Conservation (phyloP, 2,888 invertebrate genomes). For the Nephrotoma flavescens region DNA sequence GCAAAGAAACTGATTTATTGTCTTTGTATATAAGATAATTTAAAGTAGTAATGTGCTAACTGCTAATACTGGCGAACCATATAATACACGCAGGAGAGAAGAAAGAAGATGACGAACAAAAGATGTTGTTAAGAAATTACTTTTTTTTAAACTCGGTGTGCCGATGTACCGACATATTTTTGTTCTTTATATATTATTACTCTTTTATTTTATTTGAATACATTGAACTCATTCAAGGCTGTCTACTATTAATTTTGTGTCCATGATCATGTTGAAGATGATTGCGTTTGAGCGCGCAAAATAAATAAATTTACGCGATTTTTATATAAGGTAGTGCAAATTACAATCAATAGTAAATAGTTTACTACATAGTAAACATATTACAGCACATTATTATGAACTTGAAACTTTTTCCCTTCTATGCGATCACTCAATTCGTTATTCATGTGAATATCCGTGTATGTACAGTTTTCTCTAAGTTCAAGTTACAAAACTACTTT, state of each 20-base stretch:
- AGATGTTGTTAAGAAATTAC: background rate
- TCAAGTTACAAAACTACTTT: background rate
- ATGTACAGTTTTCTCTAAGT: background rate
- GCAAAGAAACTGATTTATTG: background rate
- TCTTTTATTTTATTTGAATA: slow-evolving; percentile 2
- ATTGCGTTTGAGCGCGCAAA: background rate
- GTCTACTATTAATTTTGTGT: slow-evolving; percentile 4
- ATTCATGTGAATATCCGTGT: background rate
- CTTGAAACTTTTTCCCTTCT: background rate
- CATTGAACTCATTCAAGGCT: slow-evolving; percentile 7
- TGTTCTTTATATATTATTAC: background rate
- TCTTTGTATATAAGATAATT: background rate
- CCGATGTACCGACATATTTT: background rate
- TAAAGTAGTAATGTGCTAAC: background rate
- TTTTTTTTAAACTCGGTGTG: background rate
- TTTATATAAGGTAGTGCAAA: background rate
- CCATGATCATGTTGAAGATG: background rate
- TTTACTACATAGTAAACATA: background rate
- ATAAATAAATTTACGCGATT: background rate
- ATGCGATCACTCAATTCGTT: background rate
- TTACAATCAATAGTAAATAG: background rate
- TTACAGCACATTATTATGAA: background rate
- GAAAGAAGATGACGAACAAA: background rate
- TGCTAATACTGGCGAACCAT: background rate
- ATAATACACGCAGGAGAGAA: background rate